Evolutionary conservation across 2,113 vertebrate species (phyloP).

Genomic region (Peromyscus maniculatus): DNA sequence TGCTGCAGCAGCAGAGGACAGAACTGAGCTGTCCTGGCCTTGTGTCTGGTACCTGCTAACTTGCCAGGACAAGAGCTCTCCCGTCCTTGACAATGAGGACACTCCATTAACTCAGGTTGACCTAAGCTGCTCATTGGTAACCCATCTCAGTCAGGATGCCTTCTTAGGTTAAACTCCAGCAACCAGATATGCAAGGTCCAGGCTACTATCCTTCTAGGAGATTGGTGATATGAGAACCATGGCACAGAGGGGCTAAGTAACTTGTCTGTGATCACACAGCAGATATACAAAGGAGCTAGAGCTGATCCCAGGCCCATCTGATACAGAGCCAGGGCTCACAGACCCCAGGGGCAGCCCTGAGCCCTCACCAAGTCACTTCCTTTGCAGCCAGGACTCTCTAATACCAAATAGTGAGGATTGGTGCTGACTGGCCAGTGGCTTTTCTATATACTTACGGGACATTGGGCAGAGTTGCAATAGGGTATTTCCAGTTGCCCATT

Average conservation of each 20-base stretch:
- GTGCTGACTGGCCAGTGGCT: background rate
- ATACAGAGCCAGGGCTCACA: background rate
- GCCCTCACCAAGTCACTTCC: background rate
- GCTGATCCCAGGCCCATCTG: background rate
- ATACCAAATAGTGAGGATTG: rapidly evolving
- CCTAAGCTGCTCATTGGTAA: background rate
- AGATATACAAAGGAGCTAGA: rapidly evolving
- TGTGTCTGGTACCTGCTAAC: background rate
- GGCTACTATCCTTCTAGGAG: background rate
- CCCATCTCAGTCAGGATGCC: rapidly evolving
- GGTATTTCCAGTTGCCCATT: too few relatives aligned
- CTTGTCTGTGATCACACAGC: background rate
- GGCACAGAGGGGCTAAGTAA: background rate
- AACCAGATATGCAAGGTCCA: rapidly evolving
- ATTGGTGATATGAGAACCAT: background rate
- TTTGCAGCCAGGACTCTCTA: background rate
- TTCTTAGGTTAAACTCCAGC: background rate
- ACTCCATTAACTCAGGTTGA: background rate
- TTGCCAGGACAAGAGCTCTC: background rate
- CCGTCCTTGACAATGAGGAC: too few relatives aligned
- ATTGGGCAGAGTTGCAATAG: rapidly evolving
- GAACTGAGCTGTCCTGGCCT: too few relatives aligned
- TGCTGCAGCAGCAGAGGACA: background rate
- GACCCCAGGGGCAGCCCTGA: background rate
- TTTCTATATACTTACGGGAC: too few relatives aligned